phyloP scores from a whole-genome alignment of 2,888 invertebrate genomes.

The Euplagia quadripunctaria region DNA sequence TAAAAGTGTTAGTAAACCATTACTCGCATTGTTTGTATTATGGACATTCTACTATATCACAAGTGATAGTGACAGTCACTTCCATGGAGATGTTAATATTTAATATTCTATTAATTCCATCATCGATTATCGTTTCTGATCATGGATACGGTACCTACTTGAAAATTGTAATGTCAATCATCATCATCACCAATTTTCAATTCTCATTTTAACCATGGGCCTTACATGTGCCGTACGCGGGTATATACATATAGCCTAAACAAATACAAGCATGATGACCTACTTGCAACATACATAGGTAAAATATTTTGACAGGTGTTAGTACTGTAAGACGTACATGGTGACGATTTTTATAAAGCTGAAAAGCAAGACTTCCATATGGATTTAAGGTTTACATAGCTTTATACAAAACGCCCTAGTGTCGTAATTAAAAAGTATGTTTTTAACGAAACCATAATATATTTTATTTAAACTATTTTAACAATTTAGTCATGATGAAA shows the following conservation, averaged over 20 bases:
- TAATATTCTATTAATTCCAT: background rate
- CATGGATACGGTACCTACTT: background rate
- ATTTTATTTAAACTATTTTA: too few relatives aligned
- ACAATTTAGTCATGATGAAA: too few relatives aligned
- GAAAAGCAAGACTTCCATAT: background rate
- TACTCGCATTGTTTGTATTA: background rate
- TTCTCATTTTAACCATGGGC: too few relatives aligned
- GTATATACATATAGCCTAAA: too few relatives aligned
- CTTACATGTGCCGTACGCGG: too few relatives aligned
- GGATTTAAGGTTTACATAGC: background rate
- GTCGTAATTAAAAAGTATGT: background rate
- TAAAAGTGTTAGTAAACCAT: background rate
- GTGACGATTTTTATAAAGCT: background rate
- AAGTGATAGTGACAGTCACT: background rate
- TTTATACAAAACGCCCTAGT: background rate
- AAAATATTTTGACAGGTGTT: slow-evolving; percentile 1
- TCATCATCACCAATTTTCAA: too few relatives aligned
- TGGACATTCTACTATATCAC: background rate
- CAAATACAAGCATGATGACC: background rate
- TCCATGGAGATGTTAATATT: background rate
- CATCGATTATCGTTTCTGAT: background rate
- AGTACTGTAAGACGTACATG: background rate
- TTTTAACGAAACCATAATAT: background rate
- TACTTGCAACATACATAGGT: background rate
- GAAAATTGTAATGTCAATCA: too few relatives aligned